phyloP scores from a whole-genome alignment of 1,140 invertebrate genomes.

The Drosophila nasuta region DNA sequence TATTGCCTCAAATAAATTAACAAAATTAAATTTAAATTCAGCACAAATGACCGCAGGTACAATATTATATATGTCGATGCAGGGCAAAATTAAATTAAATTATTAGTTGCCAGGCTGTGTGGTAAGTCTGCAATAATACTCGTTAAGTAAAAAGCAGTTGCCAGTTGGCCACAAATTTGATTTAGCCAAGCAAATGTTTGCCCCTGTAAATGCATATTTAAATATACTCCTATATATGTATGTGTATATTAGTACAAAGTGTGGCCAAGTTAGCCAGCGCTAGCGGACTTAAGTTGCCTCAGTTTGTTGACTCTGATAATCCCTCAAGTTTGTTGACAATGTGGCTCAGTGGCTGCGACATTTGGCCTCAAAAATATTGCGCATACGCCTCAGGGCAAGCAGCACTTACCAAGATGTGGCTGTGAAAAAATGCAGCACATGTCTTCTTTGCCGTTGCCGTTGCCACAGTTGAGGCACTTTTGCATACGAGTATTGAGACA shows the following conservation, averaged over 20 bases:
- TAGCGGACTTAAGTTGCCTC: conserved; percentile 53
- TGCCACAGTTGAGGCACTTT: neutral
- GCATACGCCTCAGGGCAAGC: conserved; percentile 53
- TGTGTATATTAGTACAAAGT: conserved; percentile 24
- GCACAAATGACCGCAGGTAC: conserved; percentile 60
- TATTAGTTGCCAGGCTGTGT: conserved; percentile 51
- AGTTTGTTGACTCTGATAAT: conserved; percentile 82
- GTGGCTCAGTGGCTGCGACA: conserved; percentile 63
- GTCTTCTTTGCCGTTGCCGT: conserved; percentile 12
- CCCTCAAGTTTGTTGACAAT: conserved; percentile 83
- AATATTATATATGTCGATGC: conserved; percentile 17
- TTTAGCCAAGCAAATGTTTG: conserved; percentile 70
- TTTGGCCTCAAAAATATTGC: conserved; percentile 80
- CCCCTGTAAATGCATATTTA: conserved; percentile 66
- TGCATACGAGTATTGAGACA: conserved; percentile 32
- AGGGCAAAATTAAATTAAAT: conserved; percentile 66
- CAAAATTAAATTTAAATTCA: conserved; percentile 81
- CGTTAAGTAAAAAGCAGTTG: conserved; percentile 16
- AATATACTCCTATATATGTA: conserved; percentile 31
- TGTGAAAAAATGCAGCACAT: conserved; percentile 56
- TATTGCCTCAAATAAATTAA: conserved; percentile 80
- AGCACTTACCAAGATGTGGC: conserved; percentile 22
- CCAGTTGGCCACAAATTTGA: conserved; percentile 50
- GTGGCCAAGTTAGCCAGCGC: conserved; percentile 46
- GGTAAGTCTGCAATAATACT: conserved; percentile 43